Base-by-base conservation (phyloP, 2,888 invertebrate species). In the Cotesia congregata region DNA sequence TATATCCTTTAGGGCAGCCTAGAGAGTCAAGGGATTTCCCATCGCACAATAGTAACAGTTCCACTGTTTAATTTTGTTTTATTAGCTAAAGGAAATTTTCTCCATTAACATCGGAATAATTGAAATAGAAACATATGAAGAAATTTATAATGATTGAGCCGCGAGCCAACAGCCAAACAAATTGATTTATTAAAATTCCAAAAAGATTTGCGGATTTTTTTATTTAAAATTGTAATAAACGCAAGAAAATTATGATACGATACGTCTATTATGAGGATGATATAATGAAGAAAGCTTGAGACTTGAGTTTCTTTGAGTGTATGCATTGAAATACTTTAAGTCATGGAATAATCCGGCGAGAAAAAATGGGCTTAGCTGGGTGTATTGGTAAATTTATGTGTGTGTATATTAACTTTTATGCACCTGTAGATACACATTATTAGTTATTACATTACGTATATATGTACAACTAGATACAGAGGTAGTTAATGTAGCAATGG, bases 401-500 rank as follows among this genome's bases (percentile, higher is more conserved):
- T 75, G 40, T 68, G 62, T 60, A 41, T 65, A 74, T 59, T 77
- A 64, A 71, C 72, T 59, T 74, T 68, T 50, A 60, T 65, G 67
- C 50, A 65, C 41, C 20, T 38, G 38, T 20, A 72, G 68, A 40
- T 82, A 84, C 83, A 84, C 84, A 85, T 88, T 87, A 88, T 87
- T 88, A 83, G 85, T 88, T 87, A 88, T 87, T 88, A 83, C 86
- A 87, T 87, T 86, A 85, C 85, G 82, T 85, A 50, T 85, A 50
- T 17, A 17, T 17, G 17, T 50, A 84, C 85, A 87, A 86, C 86
- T 85, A 87, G 85, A 83, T 85, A 85, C 70, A 77, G 74, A 73
- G 85, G 85, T 84, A 86, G 88, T 88, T 87, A 87, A 88, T 88
- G 88, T 87, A 86, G 85, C 85, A 83, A 83, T 86, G 85, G 85